Conservation (phyloP, 2,797 vertebrate genomes). For the Rhynchonycteris naso region DNA sequence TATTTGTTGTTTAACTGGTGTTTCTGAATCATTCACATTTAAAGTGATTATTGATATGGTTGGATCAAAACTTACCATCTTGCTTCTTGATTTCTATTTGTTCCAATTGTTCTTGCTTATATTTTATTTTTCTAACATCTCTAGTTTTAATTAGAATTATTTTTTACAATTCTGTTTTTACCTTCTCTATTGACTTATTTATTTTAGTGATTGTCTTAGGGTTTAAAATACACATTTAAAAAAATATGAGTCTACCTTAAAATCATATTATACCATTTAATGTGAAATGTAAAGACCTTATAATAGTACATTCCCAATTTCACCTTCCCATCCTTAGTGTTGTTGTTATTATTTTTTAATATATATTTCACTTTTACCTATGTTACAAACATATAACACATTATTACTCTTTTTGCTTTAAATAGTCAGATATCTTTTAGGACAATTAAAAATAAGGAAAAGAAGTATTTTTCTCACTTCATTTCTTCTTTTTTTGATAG, state of each 20-base stretch:
- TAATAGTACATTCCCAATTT: neutral
- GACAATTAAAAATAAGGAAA: slow-evolving; percentile 23
- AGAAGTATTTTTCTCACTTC: neutral
- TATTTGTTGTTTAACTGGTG: neutral
- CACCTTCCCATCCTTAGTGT: neutral
- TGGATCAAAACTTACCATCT: neutral
- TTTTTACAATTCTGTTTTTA: slow-evolving; percentile 16
- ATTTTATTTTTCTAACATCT: neutral
- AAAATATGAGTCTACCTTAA: slow-evolving; percentile 2
- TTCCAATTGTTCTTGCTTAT: neutral
- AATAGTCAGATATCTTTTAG: neutral
- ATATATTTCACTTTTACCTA: slow-evolving; percentile 31
- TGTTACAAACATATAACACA: neutral
- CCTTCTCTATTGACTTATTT: neutral
- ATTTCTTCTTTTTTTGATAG: neutral
- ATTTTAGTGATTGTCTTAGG: neutral
- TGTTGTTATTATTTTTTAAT: neutral
- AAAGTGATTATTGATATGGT: neutral
- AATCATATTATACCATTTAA: neutral
- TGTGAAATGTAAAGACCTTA: neutral
- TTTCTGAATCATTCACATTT: slow-evolving; percentile 12
- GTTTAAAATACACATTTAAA: slow-evolving; percentile 20
- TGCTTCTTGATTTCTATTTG: slow-evolving; percentile 18
- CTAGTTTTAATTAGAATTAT: slow-evolving; percentile 2
- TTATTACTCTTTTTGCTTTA: neutral